Percentiles rank a stretch among this genome's conserved stretches.
Evolutionary conservation across 1,140 invertebrate species (phyloP).

Genomic region (Pseudomyrmex cubaensis): DNA sequence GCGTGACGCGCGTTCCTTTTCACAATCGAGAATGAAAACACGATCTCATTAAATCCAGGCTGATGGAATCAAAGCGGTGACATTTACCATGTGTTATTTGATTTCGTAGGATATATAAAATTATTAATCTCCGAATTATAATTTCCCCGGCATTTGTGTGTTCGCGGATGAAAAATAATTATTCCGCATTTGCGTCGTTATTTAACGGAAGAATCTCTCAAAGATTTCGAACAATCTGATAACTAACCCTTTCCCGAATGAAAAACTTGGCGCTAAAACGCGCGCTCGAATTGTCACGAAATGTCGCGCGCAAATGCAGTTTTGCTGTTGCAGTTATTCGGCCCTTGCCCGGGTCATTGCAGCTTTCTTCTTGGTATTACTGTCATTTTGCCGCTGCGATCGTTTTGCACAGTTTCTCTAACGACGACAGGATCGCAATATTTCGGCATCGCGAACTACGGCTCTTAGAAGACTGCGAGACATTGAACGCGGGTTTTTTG

Average conservation of each 20-base stretch:
- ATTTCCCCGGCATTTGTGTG: neutral
- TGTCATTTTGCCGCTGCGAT: constrained; percentile 41
- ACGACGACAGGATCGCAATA: constrained; percentile 2
- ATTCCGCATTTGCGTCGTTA: neutral
- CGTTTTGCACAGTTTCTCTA: constrained; percentile 23
- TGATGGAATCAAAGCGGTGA: constrained; percentile 8
- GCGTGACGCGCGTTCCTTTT: constrained; percentile 23
- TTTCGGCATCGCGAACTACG: constrained; percentile 3
- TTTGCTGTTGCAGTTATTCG: constrained; percentile 23
- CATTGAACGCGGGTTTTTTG: constrained; percentile 16
- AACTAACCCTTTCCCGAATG: neutral
- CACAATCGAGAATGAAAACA: constrained; percentile 29
- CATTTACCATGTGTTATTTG: constrained; percentile 25
- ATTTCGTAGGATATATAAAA: constrained; percentile 3
- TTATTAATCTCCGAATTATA: constrained; percentile 22
- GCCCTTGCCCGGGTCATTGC: constrained; percentile 22
- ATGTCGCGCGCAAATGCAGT: constrained; percentile 4
- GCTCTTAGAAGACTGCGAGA: neutral
- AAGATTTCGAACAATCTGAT: too few relatives aligned
- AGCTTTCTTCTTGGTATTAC: constrained; percentile 22
- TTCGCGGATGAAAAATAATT: neutral
- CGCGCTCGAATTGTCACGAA: constrained; percentile 32
- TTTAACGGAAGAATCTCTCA: neutral
- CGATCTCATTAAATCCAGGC: constrained; percentile 18
- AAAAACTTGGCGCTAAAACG: constrained; percentile 42